phyloP scores from a whole-genome alignment of 1,140 invertebrate species.

The Hycleus cichorii region DNA sequence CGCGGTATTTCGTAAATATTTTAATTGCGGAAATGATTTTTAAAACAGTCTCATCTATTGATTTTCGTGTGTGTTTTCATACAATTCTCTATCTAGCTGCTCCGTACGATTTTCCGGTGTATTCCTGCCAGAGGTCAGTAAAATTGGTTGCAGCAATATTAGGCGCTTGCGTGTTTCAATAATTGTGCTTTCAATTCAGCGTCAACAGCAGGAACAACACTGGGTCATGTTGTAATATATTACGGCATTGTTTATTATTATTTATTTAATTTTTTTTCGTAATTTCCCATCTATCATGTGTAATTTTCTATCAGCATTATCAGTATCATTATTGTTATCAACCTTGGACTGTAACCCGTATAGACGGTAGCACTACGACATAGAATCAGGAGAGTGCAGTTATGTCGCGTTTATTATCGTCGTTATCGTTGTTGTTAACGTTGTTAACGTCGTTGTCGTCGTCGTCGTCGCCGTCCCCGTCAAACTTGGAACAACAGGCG shows the following conservation, averaged over 20 bases:
- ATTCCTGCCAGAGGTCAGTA: background rate
- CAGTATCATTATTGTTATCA: conserved; percentile 32
- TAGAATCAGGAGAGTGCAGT: conserved; percentile 31
- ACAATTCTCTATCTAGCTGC: too few relatives aligned
- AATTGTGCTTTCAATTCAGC: background rate
- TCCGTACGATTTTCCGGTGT: too few relatives aligned
- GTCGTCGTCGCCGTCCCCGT: too few relatives aligned
- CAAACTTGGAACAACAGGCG: too few relatives aligned
- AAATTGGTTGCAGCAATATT: conserved; percentile 6
- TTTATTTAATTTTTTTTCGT: background rate
- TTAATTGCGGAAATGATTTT: too few relatives aligned
- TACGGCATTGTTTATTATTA: conserved; percentile 20
- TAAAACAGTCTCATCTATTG: too few relatives aligned
- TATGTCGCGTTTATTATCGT: conserved; percentile 29
- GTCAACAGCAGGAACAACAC: conserved; percentile 10
- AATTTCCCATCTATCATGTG: conserved; percentile 27
- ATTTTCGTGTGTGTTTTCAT: too few relatives aligned
- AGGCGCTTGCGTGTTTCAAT: conserved; percentile 4
- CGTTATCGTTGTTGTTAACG: conserved; percentile 1
- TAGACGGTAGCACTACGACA: conserved; percentile 22
- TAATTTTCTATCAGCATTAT: conserved; percentile 31
- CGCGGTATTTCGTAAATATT: too few relatives aligned
- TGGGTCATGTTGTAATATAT: conserved; percentile 33
- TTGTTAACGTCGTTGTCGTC: too few relatives aligned
- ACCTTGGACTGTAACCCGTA: conserved; percentile 38